Conservation (phyloP, 2,113 vertebrate genomes). For the Clarias macrocephalus region DNA sequence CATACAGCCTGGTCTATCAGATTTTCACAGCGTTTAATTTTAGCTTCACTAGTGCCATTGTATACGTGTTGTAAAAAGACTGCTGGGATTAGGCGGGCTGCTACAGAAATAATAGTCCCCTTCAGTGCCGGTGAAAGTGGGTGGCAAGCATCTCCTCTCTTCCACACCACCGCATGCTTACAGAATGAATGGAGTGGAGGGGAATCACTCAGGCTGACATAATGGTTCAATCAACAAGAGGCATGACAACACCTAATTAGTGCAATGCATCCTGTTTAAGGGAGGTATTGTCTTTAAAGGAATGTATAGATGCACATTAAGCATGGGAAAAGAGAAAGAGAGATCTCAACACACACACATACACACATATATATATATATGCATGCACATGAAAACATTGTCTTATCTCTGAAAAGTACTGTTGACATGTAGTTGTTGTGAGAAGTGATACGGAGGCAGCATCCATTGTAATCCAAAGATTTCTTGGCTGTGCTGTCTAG, state of each 20-base stretch:
- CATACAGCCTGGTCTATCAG: slow-evolving; percentile 29
- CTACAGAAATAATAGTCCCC: slow-evolving; percentile 41
- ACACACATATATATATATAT: neutral
- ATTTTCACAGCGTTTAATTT: slow-evolving; percentile 36
- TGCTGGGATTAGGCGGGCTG: slow-evolving; percentile 30
- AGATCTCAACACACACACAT: neutral
- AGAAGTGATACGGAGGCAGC: slow-evolving; percentile 35
- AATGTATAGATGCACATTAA: neutral
- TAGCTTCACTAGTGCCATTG: slow-evolving; percentile 30
- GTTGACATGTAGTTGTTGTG: slow-evolving; percentile 19
- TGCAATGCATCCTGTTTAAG: slow-evolving; percentile 35
- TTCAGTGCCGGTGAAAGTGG: slow-evolving; percentile 17
- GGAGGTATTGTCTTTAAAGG: neutral
- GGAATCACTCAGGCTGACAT: slow-evolving; percentile 42
- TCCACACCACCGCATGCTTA: slow-evolving; percentile 51
- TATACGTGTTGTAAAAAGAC: slow-evolving; percentile 26
- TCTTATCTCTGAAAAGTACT: slow-evolving; percentile 1
- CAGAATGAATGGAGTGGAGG: slow-evolving; percentile 31
- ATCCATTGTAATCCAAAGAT: slow-evolving; percentile 34
- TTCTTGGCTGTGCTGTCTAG: slow-evolving; percentile 42
- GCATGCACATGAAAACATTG: neutral
- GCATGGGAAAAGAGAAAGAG: neutral
- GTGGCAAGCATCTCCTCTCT: slow-evolving; percentile 44
- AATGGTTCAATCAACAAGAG: slow-evolving; percentile 42
- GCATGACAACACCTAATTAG: slow-evolving; percentile 50